Percentiles rank a stretch among this genome's conserved stretches.
Conservation (phyloP, 1,140 invertebrate genomes). For the Platorchestia sp. region DNA sequence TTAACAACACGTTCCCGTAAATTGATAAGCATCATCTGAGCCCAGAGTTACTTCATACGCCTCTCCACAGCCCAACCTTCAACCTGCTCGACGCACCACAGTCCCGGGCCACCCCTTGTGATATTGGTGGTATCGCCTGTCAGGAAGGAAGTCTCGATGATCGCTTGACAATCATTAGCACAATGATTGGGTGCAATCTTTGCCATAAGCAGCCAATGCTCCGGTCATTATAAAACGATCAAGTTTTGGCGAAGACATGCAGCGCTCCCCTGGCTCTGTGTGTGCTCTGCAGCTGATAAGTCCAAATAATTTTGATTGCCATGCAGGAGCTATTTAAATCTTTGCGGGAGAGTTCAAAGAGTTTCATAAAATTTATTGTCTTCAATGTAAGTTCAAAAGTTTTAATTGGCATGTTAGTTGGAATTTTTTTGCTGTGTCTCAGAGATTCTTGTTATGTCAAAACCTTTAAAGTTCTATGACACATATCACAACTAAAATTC, state of each 20-base stretch:
- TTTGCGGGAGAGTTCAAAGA: not conserved
- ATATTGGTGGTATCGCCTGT: not conserved
- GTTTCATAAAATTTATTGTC: not conserved
- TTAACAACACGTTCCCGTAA: not conserved
- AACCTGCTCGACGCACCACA: not conserved
- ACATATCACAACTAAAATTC: no score
- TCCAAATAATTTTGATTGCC: not conserved
- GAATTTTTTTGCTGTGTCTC: no score
- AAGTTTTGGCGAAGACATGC: not conserved
- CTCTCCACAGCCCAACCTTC: not conserved
- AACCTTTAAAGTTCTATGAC: no score
- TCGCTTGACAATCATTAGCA: not conserved
- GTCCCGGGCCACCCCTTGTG: not conserved
- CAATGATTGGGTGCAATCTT: conserved; percentile 7
- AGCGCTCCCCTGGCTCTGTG: no score
- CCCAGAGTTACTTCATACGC: not conserved
- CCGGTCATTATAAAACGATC: not conserved
- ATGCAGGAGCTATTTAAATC: not conserved
- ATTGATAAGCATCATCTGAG: not conserved
- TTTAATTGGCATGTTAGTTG: no score
- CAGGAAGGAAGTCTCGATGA: not conserved
- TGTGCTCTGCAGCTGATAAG: not conserved
- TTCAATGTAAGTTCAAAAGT: no score
- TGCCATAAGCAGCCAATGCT: not conserved
- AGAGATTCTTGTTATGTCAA: no score